A percentile compares a stretch with the other conserved stretches of the same genome.
phyloP scores from a whole-genome alignment of 2,113 vertebrate species.

The Mirounga angustirostris region DNA sequence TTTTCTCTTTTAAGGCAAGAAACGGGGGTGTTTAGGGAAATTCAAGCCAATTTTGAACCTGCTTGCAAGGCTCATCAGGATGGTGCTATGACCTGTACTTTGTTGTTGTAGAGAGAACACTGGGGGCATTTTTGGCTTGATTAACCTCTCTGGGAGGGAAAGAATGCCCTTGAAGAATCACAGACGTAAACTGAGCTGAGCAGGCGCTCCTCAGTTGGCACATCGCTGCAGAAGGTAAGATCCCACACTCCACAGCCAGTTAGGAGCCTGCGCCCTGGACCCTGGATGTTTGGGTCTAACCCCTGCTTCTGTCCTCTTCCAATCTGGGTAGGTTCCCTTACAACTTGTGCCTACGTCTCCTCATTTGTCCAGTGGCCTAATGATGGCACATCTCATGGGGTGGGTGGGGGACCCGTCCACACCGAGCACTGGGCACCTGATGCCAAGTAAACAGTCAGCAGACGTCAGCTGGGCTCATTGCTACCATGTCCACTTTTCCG shows the following conservation, averaged over 20 bases:
- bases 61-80: neutral
- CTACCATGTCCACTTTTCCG: neutral
- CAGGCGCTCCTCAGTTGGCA: too few relatives aligned
- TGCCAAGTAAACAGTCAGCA: neutral
- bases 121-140: fast-evolving
- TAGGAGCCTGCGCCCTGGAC: neutral
- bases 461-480: fast-evolving
- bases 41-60: neutral
- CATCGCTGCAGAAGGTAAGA: fast-evolving
- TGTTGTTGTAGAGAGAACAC: neutral
- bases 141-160: neutral
- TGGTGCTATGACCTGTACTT: neutral
- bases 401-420: neutral
- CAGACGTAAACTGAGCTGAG: neutral
- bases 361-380: neutral
- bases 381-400: too few relatives aligned
- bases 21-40: neutral
- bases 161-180: too few relatives aligned
- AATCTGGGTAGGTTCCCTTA: neutral
- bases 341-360: neutral
- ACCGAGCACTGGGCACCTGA: neutral
- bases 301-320: neutral
- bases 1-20: neutral
- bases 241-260: neutral
- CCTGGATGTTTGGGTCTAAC: neutral